Evolutionary conservation across 2,113 vertebrate species (phyloP).

Genomic region (Melanostigma gelatinosum): DNA sequence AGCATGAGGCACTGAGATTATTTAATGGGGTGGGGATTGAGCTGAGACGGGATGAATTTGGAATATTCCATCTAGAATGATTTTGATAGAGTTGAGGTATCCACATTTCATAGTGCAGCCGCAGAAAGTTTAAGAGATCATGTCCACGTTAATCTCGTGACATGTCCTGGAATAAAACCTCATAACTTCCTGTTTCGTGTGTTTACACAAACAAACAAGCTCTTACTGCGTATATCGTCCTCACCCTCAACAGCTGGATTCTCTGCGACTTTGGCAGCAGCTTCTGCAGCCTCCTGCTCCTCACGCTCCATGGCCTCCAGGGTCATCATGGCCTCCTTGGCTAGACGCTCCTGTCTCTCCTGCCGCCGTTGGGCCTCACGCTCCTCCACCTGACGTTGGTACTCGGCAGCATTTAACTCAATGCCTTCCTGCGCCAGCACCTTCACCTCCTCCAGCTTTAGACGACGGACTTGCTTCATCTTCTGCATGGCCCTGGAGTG

Average conservation of each 20-base stretch:
- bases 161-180: neutral
- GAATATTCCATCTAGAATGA: neutral
- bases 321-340: constrained; percentile 79
- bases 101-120: neutral
- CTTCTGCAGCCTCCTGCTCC: constrained; percentile 73
- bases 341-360: constrained; percentile 81
- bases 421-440: constrained; percentile 86
- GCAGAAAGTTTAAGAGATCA: neutral
- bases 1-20: neutral
- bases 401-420: constrained; percentile 84
- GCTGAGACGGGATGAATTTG: neutral
- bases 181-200: neutral
- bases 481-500: constrained; percentile 88
- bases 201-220: neutral
- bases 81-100: neutral
- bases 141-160: neutral
- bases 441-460: constrained; percentile 93
- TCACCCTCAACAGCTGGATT: constrained; percentile 61
- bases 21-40: neutral
- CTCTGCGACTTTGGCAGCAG: constrained; percentile 64
- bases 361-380: constrained; percentile 85
- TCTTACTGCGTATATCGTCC: constrained; percentile 11
- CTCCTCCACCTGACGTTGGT: constrained; percentile 80
- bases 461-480: constrained; percentile 88
- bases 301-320: constrained; percentile 82